Conservation (phyloP, 2,113 vertebrate genomes). For the Saimiri boliviensis region DNA sequence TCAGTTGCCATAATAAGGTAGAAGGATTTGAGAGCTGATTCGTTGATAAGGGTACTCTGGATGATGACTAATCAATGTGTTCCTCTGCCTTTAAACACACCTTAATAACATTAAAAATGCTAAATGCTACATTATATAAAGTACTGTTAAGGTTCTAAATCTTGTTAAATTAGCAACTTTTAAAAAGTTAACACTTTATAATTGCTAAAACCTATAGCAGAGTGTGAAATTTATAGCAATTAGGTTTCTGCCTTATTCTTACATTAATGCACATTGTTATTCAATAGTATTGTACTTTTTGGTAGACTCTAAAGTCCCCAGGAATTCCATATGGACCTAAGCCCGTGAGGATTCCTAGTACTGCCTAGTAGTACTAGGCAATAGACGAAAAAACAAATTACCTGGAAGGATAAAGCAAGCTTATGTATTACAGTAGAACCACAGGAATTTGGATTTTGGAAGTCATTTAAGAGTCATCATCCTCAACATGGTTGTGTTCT, state of each 20-base stretch:
- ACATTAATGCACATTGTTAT: background rate
- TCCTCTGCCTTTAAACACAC: constrained; percentile 26
- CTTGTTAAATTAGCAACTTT: background rate
- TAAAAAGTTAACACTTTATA: background rate
- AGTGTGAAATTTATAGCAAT: background rate
- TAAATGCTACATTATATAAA: background rate
- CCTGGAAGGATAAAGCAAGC: background rate
- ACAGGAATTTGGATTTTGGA: background rate
- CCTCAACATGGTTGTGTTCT: background rate
- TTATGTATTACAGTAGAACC: background rate
- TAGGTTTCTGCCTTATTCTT: background rate
- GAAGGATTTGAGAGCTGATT: background rate
- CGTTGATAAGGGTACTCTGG: constrained; percentile 41
- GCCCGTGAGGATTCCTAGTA: background rate
- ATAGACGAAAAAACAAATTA: background rate
- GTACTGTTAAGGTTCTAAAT: background rate
- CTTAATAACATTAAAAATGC: background rate
- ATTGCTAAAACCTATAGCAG: background rate
- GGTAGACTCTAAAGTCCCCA: background rate
- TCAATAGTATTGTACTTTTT: background rate
- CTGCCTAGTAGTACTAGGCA: background rate
- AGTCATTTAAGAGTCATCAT: background rate
- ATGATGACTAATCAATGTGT: constrained; percentile 35
- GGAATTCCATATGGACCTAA: background rate
- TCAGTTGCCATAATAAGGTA: background rate